Conservation (phyloP, 2,888 invertebrate genomes). For the Morinoia aosen region DNA sequence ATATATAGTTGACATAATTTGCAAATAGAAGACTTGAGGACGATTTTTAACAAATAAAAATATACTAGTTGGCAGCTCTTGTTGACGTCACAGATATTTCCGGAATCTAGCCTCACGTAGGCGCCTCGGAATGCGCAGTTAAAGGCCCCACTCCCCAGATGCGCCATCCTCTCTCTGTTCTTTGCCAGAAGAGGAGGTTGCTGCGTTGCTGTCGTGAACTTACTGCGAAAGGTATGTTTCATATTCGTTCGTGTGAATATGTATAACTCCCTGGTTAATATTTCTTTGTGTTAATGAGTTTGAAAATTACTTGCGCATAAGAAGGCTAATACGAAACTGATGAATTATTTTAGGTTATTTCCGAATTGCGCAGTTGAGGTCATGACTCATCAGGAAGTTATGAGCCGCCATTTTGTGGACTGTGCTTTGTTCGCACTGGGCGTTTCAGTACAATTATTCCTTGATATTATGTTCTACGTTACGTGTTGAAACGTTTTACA, state of each 20-base stretch:
- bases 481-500: too few relatives aligned
- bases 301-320: not conserved
- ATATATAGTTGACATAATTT: too few relatives aligned
- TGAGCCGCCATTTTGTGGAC: not conserved
- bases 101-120: not conserved
- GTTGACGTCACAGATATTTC: not conserved
- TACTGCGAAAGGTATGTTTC: too few relatives aligned
- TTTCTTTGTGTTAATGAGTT: not conserved
- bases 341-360: not conserved
- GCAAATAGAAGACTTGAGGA: too few relatives aligned
- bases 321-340: not conserved
- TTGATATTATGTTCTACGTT: too few relatives aligned
- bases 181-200: not conserved
- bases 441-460: too few relatives aligned
- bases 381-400: not conserved
- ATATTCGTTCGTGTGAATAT: not conserved
- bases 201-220: not conserved
- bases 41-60: not conserved
- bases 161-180: not conserved
- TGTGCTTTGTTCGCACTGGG: not conserved
- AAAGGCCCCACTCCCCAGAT: not conserved
- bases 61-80: not conserved
- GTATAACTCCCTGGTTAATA: too few relatives aligned
- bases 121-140: not conserved
- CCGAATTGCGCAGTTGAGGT: not conserved